These are phyloP conservation scores for Anoura caudifer DNA, from an alignment of 2,113 vertebrate species.

Conservation along the genomic window DNA sequence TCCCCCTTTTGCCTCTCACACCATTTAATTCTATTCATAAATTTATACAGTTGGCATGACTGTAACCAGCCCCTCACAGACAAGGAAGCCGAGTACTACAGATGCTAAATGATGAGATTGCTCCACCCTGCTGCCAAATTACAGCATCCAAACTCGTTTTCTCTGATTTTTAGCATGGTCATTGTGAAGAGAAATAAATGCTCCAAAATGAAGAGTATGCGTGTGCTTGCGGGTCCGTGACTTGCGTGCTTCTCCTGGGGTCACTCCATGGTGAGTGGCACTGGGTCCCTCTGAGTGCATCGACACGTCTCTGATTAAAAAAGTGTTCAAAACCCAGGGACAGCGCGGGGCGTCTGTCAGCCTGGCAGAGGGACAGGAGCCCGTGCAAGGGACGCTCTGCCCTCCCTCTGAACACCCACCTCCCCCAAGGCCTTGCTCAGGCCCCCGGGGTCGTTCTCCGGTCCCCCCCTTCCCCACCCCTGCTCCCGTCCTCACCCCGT, in stretches of 20 bases:
- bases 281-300: not conserved
- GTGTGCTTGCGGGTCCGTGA: not conserved
- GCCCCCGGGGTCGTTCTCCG: not conserved
- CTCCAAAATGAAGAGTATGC: not conserved
- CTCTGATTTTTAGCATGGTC: not conserved
- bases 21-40: not conserved
- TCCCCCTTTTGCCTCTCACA: not conserved
- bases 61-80: not conserved
- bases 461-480: not conserved
- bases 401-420: too few species aligned
- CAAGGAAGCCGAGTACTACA: not conserved
- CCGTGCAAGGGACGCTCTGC: too few species aligned
- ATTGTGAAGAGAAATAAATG: not conserved
- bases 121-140: not conserved
- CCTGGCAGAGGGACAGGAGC: too few species aligned
- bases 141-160: not conserved
- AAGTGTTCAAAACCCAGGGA: not conserved
- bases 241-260: not conserved
- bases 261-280: not conserved
- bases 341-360: not conserved
- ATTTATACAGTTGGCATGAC: not conserved
- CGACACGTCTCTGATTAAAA: not conserved
- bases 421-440: too few species aligned
- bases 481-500: not conserved
- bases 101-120: not conserved